phyloP scores from a whole-genome alignment of 1,140 invertebrate genomes.

The Nymphalis io region DNA sequence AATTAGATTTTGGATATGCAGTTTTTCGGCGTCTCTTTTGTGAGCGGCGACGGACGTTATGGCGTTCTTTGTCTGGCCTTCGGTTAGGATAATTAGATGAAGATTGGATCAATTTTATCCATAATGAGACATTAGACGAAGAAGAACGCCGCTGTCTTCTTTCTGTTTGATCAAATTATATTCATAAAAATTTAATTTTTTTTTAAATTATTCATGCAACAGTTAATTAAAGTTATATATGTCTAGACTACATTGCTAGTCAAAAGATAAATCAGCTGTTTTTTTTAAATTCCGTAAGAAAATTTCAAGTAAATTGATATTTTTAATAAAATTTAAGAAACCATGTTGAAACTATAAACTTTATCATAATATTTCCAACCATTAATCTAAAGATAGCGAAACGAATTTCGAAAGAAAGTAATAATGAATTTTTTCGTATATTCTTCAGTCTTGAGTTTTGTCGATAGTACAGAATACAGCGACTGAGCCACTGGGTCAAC shows the following conservation, averaged over 20 bases:
- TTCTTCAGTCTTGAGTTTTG: conserved; percentile 20
- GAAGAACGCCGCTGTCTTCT: background rate
- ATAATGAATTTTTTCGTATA: background rate
- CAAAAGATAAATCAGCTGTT: too few species aligned
- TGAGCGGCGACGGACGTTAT: conserved; percentile 8
- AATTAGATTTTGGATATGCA: conserved; percentile 75
- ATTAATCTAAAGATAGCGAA: background rate
- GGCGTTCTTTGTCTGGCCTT: conserved; percentile 20
- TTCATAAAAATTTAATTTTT: background rate
- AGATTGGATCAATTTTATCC: conserved; percentile 7
- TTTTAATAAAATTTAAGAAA: background rate
- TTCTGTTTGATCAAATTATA: background rate
- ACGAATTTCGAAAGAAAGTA: background rate
- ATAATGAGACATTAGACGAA: conserved; percentile 16
- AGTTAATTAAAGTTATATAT: background rate
- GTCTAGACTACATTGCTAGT: background rate
- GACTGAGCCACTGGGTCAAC: conserved; percentile 33
- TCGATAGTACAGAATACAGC: conserved; percentile 26
- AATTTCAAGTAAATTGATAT: background rate
- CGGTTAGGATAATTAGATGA: background rate
- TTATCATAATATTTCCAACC: too few species aligned
- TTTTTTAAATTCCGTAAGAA: background rate
- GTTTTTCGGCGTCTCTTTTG: conserved; percentile 48
- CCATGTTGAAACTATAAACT: background rate
- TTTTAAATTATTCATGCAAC: background rate